Evolutionary conservation across 2,888 invertebrate genomes (phyloP).

Genomic region (Yponomeuta malinellus): DNA sequence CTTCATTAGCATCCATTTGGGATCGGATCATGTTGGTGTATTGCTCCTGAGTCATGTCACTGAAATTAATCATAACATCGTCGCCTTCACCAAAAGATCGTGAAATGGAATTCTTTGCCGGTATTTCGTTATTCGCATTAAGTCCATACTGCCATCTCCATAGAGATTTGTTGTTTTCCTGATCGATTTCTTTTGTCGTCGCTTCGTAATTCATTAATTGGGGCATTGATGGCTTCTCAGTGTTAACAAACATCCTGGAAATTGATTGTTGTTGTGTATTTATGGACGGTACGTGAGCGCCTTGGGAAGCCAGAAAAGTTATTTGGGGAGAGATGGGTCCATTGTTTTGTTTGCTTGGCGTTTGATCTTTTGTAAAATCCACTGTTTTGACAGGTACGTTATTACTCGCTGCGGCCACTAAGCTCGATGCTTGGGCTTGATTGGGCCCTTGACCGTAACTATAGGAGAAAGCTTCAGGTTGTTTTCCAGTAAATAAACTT

Average conservation of each 20-base stretch:
- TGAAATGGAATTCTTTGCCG: constrained; percentile 55
- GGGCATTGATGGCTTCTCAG: constrained; percentile 55
- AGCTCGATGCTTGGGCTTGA: constrained; percentile 37
- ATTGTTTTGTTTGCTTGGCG: constrained; percentile 48
- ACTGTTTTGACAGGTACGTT: constrained; percentile 46
- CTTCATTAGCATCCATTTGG: constrained; percentile 37
- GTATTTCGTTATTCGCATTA: constrained; percentile 39
- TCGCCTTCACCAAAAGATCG: constrained; percentile 58
- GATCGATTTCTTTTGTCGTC: constrained; percentile 45
- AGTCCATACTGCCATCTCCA: constrained; percentile 69
- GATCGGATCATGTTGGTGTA: constrained; percentile 56
- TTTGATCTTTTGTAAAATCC: constrained; percentile 46
- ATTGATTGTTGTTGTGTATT: constrained; percentile 41
- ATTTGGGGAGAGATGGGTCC: constrained; percentile 61
- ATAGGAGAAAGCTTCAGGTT: constrained; percentile 67
- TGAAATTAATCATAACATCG: constrained; percentile 62
- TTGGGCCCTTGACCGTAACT: constrained; percentile 30
- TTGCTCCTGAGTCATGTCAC: constrained; percentile 61
- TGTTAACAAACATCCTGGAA: constrained; percentile 43
- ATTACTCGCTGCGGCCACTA: constrained; percentile 45
- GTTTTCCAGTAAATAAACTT: constrained; percentile 61
- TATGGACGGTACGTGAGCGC: constrained; percentile 54
- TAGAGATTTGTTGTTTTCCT: constrained; percentile 54
- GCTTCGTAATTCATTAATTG: constrained; percentile 65
- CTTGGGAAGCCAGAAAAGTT: constrained; percentile 67